A percentile compares a stretch with the other conserved stretches of the same genome.
These are phyloP conservation scores for Aspidiotus destructor DNA, from an alignment of 2,888 invertebrate species.

Conservation along the genomic window DNA sequence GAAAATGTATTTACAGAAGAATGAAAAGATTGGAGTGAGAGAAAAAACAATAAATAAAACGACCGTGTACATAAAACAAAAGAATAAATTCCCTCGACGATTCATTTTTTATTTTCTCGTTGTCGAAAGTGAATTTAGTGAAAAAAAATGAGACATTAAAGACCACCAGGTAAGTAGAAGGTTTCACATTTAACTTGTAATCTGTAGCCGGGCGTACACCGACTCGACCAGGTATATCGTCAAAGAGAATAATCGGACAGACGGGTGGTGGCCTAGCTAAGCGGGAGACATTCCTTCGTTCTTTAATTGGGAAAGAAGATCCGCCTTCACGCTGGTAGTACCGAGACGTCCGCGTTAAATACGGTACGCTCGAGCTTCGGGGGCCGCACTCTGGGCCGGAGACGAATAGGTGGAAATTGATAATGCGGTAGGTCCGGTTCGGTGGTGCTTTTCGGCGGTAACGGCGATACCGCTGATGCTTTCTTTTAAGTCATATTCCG, in stretches of 20 bases:
- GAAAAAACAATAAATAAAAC: slow-evolving; percentile 2
- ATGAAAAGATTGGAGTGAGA: neutral
- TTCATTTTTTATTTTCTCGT: slow-evolving; percentile 26
- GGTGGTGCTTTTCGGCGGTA: slow-evolving; percentile 13
- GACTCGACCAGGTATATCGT: slow-evolving; percentile 2
- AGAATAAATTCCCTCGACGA: slow-evolving; percentile 14
- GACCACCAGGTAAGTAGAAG: slow-evolving; percentile 24
- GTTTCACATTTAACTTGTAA: neutral
- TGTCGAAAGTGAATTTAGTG: slow-evolving; percentile 18
- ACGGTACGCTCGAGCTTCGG: neutral
- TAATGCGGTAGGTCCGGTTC: slow-evolving; percentile 27
- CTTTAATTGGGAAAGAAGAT: slow-evolving; percentile 22
- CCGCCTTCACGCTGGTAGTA: slow-evolving; percentile 3
- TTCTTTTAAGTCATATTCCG: neutral
- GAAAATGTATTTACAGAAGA: no score
- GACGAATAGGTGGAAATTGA: slow-evolving; percentile 13
- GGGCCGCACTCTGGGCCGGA: neutral
- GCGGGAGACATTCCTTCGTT: slow-evolving; percentile 21
- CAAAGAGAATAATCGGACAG: neutral
- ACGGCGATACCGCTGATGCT: neutral
- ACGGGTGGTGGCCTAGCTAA: slow-evolving; percentile 6
- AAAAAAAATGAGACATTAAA: slow-evolving; percentile 6
- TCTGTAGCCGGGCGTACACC: neutral
- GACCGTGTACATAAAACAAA: slow-evolving; percentile 6
- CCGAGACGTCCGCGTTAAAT: neutral